A percentile compares a stretch with the other conserved stretches of the same genome.
These are phyloP conservation scores for Papilio dardanus DNA, from an alignment of 1,140 invertebrate species.

Conservation along the genomic window DNA sequence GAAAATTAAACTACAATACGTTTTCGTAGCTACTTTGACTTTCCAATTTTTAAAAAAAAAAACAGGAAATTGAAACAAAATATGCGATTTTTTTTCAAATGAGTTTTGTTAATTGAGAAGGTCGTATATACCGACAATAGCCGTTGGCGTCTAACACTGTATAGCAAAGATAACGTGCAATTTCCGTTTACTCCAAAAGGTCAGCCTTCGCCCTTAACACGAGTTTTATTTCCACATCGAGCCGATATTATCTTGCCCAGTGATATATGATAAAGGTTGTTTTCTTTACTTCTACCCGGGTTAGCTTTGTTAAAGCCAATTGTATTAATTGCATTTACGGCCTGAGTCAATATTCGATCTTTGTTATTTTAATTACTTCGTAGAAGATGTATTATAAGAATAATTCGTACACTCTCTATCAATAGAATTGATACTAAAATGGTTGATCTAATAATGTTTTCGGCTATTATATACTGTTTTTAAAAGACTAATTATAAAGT, in stretches of 20 bases:
- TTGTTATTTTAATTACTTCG: too few species aligned
- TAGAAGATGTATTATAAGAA: too few species aligned
- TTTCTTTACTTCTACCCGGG: not conserved
- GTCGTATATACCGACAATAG: not conserved
- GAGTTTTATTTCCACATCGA: conserved; percentile 21
- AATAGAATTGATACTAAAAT: too few species aligned
- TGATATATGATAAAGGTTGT: conserved; percentile 24
- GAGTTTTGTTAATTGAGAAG: conserved; percentile 10
- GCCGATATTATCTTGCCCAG: not conserved
- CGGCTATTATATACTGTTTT: too few species aligned
- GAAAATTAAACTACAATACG: too few species aligned
- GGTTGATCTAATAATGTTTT: too few species aligned
- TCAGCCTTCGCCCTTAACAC: conserved; percentile 28
- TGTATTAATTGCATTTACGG: not conserved
- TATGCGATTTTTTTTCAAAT: not conserved
- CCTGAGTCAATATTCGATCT: too few species aligned
- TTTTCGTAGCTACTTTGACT: too few species aligned
- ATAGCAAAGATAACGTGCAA: conserved; percentile 35
- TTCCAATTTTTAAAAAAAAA: too few species aligned
- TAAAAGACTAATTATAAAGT: too few species aligned
- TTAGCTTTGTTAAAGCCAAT: not conserved
- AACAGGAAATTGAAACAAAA: not conserved
- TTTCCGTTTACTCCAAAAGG: conserved; percentile 36
- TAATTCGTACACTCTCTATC: too few species aligned
- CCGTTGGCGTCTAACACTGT: not conserved